Percentiles rank a stretch among this genome's conserved stretches.
phyloP scores from a whole-genome alignment of 2,888 invertebrate species.

The Plebejus melissa region DNA sequence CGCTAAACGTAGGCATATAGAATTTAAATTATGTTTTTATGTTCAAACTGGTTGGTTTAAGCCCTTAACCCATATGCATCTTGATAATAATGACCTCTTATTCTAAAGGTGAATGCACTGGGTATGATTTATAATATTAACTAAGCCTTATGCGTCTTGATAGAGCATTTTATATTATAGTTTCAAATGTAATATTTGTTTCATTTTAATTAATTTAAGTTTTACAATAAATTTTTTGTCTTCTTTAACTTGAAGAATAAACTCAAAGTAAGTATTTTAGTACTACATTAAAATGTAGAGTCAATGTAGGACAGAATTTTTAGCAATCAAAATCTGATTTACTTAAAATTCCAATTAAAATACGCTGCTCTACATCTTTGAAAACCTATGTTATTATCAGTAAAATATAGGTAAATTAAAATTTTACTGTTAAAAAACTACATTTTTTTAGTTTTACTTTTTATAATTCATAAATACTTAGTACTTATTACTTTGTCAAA shows the following conservation, averaged over 20 bases:
- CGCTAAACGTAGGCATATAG: conserved; percentile 23
- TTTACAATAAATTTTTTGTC: neutral
- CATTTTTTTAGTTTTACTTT: too few relatives aligned
- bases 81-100: conserved; percentile 5
- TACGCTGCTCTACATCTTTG: too few relatives aligned
- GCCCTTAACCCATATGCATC: neutral
- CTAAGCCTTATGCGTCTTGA: neutral
- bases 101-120: neutral
- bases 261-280: too few relatives aligned
- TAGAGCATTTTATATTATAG: neutral
- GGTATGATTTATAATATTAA: neutral
- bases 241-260: too few relatives aligned
- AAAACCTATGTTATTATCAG: too few relatives aligned
- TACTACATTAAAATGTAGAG: neutral
- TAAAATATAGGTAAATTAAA: too few relatives aligned
- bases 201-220: too few relatives aligned
- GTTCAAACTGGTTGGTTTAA: conserved; percentile 15
- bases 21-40: conserved; percentile 23
- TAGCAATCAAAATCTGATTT: neutral
- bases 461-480: too few relatives aligned
- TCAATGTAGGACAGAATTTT: neutral
- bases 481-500: too few relatives aligned
- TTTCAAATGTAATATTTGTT: neutral
- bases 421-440: too few relatives aligned
- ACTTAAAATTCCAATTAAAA: too few relatives aligned